Evolutionary conservation across 2,888 invertebrate genomes (phyloP), one percentile per base, ranked within the genome.

Genomic region (Ophion ellenae): DNA sequence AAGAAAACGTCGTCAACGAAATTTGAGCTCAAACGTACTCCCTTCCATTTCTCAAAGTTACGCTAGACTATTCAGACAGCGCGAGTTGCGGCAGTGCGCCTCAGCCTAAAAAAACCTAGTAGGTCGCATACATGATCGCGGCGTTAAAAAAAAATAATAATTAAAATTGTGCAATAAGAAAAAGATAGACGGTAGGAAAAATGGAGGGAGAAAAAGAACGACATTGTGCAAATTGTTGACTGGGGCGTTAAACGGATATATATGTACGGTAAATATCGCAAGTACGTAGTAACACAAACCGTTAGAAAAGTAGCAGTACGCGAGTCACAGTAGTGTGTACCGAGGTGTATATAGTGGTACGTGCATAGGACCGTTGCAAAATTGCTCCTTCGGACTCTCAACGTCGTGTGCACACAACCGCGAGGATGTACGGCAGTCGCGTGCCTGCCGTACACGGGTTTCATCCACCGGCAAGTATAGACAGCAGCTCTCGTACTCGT

Each of bases 361-460:
- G 70, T 71, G 36, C 57, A 57, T 20, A 28, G 14, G 47, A 28
- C 59, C 24, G 71, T 79, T 71, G 79, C 70, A 71, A 85, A 81
- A 81, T 85, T 78, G 69, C 84, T 73, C 74, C 61, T 74, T 81
- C 74, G 28, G 69, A 47, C 14, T 14, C 14, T 47, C 14, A 59
- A 71, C 78, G 73, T 84, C 71, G 80, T 76, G 64, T 73, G 53
- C 77, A 28, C n/a, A 57, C 45, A 7, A 47, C 11, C 47, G 45
- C 69, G 28, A 78, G 24, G 57, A 78, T 69, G 40, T 24, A 81
- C 47, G 47, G 11, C 17, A 76, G 83, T 80, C 85, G 85, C 85
- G 85, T 85, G 85, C 83, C 83, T 47, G 47, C 20, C 57, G 45
- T 59, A 74, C 74, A 80, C 76, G 76, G 57, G 80, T 85, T 86